phyloP scores from a whole-genome alignment of 2,888 invertebrate species.

The Agrotis exclamationis region DNA sequence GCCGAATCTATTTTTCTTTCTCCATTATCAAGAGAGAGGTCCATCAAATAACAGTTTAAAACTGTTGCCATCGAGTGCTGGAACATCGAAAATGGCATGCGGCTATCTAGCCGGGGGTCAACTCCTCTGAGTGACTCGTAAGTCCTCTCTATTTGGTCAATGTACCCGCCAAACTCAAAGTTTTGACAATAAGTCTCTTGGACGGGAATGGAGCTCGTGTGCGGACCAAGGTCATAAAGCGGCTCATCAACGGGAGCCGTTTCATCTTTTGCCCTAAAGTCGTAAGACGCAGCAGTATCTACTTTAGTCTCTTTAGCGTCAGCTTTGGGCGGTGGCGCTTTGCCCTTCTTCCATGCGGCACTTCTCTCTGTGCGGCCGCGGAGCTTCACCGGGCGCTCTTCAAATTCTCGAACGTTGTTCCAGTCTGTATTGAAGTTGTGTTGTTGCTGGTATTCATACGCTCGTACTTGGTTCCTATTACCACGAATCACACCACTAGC shows the following conservation, averaged over 20 bases:
- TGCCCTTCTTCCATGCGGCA: not conserved
- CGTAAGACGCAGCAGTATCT: not conserved
- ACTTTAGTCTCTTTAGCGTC: not conserved
- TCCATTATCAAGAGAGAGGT: not conserved
- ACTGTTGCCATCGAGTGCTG: not conserved
- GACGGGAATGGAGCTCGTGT: not conserved
- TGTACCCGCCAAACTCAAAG: not conserved
- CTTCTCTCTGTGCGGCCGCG: not conserved
- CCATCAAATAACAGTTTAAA: not conserved
- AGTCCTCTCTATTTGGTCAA: accelerated
- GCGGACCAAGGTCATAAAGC: not conserved
- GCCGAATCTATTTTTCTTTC: accelerated
- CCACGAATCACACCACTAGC: not conserved
- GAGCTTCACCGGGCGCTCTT: not conserved
- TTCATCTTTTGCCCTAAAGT: not conserved
- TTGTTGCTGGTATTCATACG: not conserved
- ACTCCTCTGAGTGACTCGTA: not conserved
- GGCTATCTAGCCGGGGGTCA: not conserved
- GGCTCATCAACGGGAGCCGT: not conserved
- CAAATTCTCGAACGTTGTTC: not conserved
- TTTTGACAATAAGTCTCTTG: not conserved
- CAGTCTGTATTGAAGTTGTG: not conserved
- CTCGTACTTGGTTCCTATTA: not conserved
- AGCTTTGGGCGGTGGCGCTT: too few species aligned
- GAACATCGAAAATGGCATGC: not conserved